phyloP scores from a whole-genome alignment of 2,113 vertebrate species.

The Canis aureus region DNA sequence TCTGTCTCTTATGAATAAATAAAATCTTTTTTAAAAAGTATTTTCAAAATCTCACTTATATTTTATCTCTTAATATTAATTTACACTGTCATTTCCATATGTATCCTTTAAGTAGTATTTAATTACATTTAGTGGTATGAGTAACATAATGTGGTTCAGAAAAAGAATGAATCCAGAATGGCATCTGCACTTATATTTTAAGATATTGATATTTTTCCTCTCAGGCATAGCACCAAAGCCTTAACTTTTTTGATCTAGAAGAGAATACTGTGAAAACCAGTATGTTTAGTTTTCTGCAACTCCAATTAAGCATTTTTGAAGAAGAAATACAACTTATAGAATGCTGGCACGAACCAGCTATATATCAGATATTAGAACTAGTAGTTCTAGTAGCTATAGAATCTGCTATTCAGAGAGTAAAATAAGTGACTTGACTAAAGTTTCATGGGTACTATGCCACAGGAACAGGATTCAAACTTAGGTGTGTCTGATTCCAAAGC shows the following conservation, averaged over 20 bases:
- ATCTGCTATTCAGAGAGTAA: neutral
- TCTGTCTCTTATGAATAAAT: too few relatives aligned
- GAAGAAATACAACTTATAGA: neutral
- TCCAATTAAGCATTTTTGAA: neutral
- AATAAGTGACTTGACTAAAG: neutral
- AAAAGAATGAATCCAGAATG: neutral
- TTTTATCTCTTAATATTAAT: slow-evolving; percentile 29
- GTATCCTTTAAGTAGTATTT: neutral
- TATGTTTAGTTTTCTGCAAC: slow-evolving; percentile 16
- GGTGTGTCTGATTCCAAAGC: neutral
- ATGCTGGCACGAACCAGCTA: neutral
- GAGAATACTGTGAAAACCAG: slow-evolving; percentile 31
- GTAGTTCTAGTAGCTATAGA: neutral
- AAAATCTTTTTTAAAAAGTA: too few relatives aligned
- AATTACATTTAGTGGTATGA: slow-evolving; percentile 1
- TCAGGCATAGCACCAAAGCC: neutral
- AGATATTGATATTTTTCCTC: slow-evolving; percentile 33
- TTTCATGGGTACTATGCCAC: neutral
- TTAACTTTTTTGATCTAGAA: neutral
- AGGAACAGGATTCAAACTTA: neutral
- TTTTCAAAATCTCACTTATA: neutral
- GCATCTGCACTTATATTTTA: slow-evolving; percentile 23
- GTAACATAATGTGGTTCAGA: neutral
- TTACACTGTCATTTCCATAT: neutral
- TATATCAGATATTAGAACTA: neutral